These are phyloP conservation scores for Hermaeophaga mercurialis DNA, from an alignment of 2,888 invertebrate species.

Conservation along the genomic window DNA sequence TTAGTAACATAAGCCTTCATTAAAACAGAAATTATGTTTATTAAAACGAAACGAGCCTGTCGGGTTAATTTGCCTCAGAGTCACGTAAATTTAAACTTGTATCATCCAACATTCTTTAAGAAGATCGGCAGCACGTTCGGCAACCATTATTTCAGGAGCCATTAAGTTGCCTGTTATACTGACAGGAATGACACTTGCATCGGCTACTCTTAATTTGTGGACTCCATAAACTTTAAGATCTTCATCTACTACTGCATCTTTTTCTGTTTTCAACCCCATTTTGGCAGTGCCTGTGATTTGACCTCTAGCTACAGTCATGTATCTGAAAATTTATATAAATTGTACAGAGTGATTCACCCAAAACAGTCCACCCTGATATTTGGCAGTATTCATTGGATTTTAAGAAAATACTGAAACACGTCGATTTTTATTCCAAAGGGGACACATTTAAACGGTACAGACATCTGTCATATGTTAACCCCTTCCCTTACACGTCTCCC, in stretches of 20 bases:
- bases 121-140: conserved; percentile 73
- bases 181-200: conserved; percentile 71
- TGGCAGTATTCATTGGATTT: too few relatives aligned
- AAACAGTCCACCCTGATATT: too few relatives aligned
- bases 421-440: too few relatives aligned
- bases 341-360: too few relatives aligned
- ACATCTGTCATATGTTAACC: too few relatives aligned
- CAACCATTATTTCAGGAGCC: conserved; percentile 73
- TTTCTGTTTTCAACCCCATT: conserved; percentile 71
- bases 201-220: conserved; percentile 66
- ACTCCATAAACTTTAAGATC: conserved; percentile 67
- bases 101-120: conserved; percentile 60
- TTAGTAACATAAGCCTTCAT: too few relatives aligned
- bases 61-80: too few relatives aligned
- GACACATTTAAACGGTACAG: too few relatives aligned
- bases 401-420: too few relatives aligned
- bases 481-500: too few relatives aligned
- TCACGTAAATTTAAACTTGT: background rate
- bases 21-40: too few relatives aligned
- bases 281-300: conserved; percentile 65
- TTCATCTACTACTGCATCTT: conserved; percentile 68
- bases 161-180: conserved; percentile 71
- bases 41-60: too few relatives aligned
- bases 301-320: conserved; percentile 42
- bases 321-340: conserved; percentile 22